Evolutionary conservation across 2,797 vertebrate species (phyloP), one percentile per base, ranked within the genome.

Genomic region (Poeciliopsis paucimaculata): DNA sequence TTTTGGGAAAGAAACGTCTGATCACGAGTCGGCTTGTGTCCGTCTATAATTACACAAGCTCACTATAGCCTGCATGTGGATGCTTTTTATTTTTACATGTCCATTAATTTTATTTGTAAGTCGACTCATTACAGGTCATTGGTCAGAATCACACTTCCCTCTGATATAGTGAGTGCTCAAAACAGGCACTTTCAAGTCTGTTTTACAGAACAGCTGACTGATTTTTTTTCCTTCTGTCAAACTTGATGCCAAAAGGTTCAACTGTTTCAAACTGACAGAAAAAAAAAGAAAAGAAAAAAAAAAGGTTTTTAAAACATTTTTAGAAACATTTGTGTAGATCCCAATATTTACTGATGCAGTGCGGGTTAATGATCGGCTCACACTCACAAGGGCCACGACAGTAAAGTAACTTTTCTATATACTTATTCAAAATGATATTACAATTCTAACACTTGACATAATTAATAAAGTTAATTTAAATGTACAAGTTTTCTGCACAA

Each of bases 1-100:
- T 53, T 83, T 83, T 72, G 60, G 51, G 36, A 4, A 28, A 78
- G 1, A 12, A 82, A 84, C 84, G 91, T 83, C 76, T 15, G 8
- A 53, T 90, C 92, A 78, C 76, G 91, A 80, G 83, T 76, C 16
- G 18, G 83, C 89, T 82, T 34, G 15, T 11, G 62, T 82, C 81
- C 45, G 41, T 83, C 39, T 82, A 60, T 55, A 60, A 74, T 51
- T 3, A 55, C 23, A 26, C 20, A 23, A 7, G 1, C 26, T 5
- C 34, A 36, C 31, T 36, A 28, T 36, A 75, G 70, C 81, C 71
- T 60, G 51, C 72, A 16, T 9, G 1, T 39, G 34, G 45, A 36
- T 75, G 28, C 76, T 64, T 20, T 72, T 82, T 53, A 68, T 82
- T 57, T 51, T 70, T 49, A 53, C 72, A 86, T 72, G 43, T 55